Conservation (phyloP, 1,140 invertebrate genomes). For the Hirudo medicinalis region DNA sequence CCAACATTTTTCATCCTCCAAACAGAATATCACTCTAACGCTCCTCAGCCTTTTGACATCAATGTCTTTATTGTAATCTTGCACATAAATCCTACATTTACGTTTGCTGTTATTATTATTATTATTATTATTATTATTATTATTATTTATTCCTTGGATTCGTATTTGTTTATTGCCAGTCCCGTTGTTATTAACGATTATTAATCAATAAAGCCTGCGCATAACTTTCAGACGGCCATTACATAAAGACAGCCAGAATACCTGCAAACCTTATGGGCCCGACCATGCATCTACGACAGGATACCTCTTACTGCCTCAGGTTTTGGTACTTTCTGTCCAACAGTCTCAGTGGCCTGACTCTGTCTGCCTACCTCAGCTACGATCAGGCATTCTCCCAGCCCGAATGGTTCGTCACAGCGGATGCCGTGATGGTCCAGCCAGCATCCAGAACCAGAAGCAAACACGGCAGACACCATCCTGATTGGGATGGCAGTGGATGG, state of each 20-base stretch:
- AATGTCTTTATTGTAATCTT: too few relatives aligned
- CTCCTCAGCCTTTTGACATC: too few relatives aligned
- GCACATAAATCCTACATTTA: too few relatives aligned
- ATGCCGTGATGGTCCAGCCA: neutral
- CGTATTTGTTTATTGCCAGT: too few relatives aligned
- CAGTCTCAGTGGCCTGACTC: neutral
- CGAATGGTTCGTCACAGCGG: slow-evolving; percentile 16
- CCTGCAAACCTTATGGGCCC: slow-evolving; percentile 14
- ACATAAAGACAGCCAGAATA: slow-evolving; percentile 17
- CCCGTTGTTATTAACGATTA: too few relatives aligned
- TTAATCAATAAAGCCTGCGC: neutral
- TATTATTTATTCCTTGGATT: too few relatives aligned
- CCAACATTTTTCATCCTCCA: too few relatives aligned
- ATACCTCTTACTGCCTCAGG: slow-evolving; percentile 17
- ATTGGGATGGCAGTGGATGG: neutral
- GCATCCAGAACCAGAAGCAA: too few relatives aligned
- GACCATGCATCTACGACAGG: slow-evolving; percentile 5
- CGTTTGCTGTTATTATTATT: too few relatives aligned
- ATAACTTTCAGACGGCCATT: slow-evolving; percentile 18
- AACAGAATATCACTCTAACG: too few relatives aligned
- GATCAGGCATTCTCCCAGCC: slow-evolving; percentile 22
- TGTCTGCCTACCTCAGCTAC: slow-evolving; percentile 16
- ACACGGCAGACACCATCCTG: too few relatives aligned
- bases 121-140: too few relatives aligned
- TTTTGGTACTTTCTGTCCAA: slow-evolving; percentile 21